phyloP scores from a whole-genome alignment of 2,113 vertebrate species.

The Tragelaphus scriptus region DNA sequence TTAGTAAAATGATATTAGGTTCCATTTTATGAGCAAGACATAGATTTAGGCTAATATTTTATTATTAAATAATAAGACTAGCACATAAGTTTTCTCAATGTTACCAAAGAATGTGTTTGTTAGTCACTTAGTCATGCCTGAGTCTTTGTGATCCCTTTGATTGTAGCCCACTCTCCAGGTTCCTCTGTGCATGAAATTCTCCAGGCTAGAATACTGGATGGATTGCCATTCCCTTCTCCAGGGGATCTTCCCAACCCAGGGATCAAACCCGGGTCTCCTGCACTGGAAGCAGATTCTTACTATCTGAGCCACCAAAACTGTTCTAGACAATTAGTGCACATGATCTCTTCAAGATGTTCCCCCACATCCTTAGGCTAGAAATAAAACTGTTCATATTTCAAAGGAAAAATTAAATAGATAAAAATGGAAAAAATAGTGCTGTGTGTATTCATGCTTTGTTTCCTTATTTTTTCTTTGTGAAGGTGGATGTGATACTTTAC shows the following conservation, averaged over 20 bases:
- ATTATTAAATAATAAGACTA: neutral
- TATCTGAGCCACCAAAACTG: neutral
- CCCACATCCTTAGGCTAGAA: neutral
- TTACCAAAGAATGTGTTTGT: neutral
- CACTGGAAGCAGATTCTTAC: neutral
- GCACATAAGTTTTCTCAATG: neutral
- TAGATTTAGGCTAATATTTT: neutral
- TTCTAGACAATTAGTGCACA: neutral
- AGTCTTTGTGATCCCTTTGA: neutral
- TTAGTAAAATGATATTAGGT: neutral
- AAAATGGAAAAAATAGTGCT: neutral
- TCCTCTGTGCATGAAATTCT: neutral
- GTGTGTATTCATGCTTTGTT: neutral
- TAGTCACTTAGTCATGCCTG: neutral
- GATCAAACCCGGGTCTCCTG: neutral
- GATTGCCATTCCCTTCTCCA: neutral
- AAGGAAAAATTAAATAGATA: neutral
- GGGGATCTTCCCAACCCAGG: neutral
- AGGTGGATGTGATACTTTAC: neutral
- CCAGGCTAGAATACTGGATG: neutral
- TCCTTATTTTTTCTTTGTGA: neutral
- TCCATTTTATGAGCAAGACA: neutral
- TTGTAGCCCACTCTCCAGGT: neutral
- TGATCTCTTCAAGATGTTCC: neutral
- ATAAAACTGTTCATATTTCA: neutral